Conservation (phyloP, 2,888 invertebrate genomes). For the Drosophila ustulata region DNA sequence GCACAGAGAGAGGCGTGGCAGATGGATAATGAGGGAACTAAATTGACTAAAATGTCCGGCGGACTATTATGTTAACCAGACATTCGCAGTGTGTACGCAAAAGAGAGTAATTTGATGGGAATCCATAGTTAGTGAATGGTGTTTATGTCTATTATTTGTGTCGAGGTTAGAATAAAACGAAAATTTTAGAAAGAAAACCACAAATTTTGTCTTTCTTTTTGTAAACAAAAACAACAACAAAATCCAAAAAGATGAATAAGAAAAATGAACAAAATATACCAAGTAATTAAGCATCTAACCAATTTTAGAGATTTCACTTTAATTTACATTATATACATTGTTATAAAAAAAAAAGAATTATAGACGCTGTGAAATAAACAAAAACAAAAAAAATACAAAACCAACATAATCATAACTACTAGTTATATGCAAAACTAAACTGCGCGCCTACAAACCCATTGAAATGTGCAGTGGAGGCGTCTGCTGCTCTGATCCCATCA, state of each 20-base stretch:
- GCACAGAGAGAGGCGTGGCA: background rate
- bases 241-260: constrained; percentile 19
- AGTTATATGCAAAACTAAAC: constrained; percentile 68
- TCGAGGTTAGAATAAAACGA: constrained; percentile 35
- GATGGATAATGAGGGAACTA: background rate
- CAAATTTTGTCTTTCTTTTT: constrained; percentile 37
- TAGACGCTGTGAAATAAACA: constrained; percentile 78
- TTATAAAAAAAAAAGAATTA: constrained; percentile 59
- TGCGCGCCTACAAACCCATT: constrained; percentile 57
- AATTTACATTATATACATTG: constrained; percentile 67
- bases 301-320: constrained; percentile 55
- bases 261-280: constrained; percentile 23
- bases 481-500: constrained; percentile 38
- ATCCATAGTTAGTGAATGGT: constrained; percentile 10
- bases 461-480: constrained; percentile 56
- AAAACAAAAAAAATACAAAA: constrained; percentile 33
- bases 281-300: constrained; percentile 51
- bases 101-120: constrained; percentile 28
- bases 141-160: constrained; percentile 24
- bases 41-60: constrained; percentile 2
- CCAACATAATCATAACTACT: constrained; percentile 54
- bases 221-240: background rate
- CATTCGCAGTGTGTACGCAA: background rate
- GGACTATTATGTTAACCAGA: constrained; percentile 6
- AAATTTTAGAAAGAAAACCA: constrained; percentile 3